Base-by-base conservation (phyloP, 2,113 vertebrate genomes). In the Helogale parvula region DNA sequence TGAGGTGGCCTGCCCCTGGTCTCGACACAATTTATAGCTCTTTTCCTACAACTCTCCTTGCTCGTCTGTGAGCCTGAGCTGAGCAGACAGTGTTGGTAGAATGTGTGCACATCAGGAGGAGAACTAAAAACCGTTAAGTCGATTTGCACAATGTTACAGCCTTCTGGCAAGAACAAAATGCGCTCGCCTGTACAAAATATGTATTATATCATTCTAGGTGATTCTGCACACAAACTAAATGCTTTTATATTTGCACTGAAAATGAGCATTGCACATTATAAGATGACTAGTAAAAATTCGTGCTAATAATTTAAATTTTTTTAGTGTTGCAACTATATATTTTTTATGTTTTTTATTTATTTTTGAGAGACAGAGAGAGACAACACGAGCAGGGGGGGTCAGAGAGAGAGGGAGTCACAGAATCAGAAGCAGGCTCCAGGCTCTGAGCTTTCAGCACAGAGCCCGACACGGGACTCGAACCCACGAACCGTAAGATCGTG, bases 211-310 rank as follows among this genome's bases (percentile, higher is more conserved):
- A 13, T 60, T 80, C 57, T 31, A 9, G 8, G 50, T 25, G 50
- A 60, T 31, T 88, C 29, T 13, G 21, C 45, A 23, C 9, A 47
- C 41, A 77, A 31, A 47, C 57, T 91, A 90, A 91, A 71, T 72
- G 23, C 19, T 74, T 25, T 71, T 68, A 47, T 69, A 76, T 69
- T 71, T 95, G 25, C 52, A 86, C 68, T 94, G 91, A 33, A 92
- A 92, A 57, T 10, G 9, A 33, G 15, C 19, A 76, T 74, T 87
- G 63, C 25, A 87, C 0, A 38, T 60, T 68, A 74, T 12, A 80
- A 88, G 17, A 47, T 66, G 66, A 38, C 41, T 9, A 27, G 7
- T 72, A 86, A 86, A 86, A 74, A 68, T 33, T 52, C 47, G 63
- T 79, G 25, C 15, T 85, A 95, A 41, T 50, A 47, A 31, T 41